These are phyloP conservation scores for Zaprionus tsacasi DNA, from an alignment of 1,140 invertebrate species.

Conservation along the genomic window DNA sequence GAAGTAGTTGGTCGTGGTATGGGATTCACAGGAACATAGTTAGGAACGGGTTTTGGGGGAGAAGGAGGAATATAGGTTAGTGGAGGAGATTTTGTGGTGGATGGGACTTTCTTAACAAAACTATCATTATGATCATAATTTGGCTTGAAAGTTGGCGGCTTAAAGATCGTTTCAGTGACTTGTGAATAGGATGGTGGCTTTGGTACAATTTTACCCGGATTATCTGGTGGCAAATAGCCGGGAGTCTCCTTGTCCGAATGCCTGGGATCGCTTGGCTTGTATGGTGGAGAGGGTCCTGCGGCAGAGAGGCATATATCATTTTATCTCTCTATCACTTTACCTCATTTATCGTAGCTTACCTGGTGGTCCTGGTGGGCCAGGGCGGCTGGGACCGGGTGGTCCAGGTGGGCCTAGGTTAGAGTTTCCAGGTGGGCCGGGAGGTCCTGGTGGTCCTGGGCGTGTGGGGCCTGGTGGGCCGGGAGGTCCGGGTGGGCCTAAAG, in stretches of 20 bases:
- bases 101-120: conserved; percentile 61
- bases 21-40: conserved; percentile 57
- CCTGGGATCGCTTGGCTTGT: conserved; percentile 63
- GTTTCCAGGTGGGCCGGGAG: conserved; percentile 52
- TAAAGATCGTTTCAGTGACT: conserved; percentile 45
- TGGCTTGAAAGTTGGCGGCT: conserved; percentile 58
- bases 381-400: conserved; percentile 43
- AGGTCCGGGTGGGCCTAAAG: conserved; percentile 60
- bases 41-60: conserved; percentile 66
- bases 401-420: conserved; percentile 42
- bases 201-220: conserved; percentile 69
- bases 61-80: conserved; percentile 82
- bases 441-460: conserved; percentile 54
- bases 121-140: conserved; percentile 75
- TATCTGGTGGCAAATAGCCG: conserved; percentile 77
- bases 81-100: conserved; percentile 50
- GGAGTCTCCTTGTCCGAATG: conserved; percentile 72
- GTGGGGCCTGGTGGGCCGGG: conserved; percentile 67
- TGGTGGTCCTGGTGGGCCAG: conserved; percentile 44
- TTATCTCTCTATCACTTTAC: too few species aligned
- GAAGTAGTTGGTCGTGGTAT: conserved; percentile 39
- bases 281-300: conserved; percentile 40
- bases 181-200: conserved; percentile 55
- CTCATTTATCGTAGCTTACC: conserved; percentile 17
- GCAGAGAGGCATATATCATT: not conserved